Percentiles rank a stretch among this genome's conserved stretches.
Evolutionary conservation across 2,797 vertebrate species (phyloP).

Genomic region (Coregonus sp.): DNA sequence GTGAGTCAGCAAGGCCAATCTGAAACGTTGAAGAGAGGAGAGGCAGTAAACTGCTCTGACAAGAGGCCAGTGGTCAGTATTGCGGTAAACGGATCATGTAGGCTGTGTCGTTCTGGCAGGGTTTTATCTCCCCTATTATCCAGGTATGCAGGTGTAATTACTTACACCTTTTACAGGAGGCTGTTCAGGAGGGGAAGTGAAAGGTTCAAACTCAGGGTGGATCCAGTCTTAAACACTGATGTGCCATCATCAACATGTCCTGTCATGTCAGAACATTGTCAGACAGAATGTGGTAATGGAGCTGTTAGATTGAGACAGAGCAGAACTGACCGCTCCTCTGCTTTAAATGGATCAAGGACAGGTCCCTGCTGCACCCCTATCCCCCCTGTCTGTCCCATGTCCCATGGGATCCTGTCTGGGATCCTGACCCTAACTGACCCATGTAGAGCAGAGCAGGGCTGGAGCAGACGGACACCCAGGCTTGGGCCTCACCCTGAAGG

Average conservation of each 20-base stretch:
- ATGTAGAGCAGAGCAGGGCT: not conserved
- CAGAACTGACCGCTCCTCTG: conserved; percentile 24
- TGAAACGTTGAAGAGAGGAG: not conserved
- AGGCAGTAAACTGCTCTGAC: not conserved
- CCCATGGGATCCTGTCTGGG: conserved; percentile 12
- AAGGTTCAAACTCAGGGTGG: not conserved
- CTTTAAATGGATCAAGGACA: conserved; percentile 15
- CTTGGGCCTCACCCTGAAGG: not conserved
- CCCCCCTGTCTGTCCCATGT: not conserved
- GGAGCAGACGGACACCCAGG: not conserved
- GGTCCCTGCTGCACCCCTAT: not conserved
- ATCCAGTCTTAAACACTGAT: not conserved
- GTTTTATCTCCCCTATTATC: not conserved
- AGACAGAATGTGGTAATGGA: conserved; percentile 31
- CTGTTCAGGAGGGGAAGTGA: not conserved
- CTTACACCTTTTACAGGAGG: not conserved
- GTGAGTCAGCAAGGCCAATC: conserved; percentile 5
- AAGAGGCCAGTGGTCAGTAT: conserved; percentile 1
- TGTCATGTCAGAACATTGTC: conserved; percentile 21
- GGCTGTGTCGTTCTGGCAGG: not conserved
- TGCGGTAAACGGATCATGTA: not conserved
- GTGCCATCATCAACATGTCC: conserved; percentile 11
- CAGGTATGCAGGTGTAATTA: not conserved
- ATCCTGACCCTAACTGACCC: conserved; percentile 1
- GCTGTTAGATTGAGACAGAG: conserved; percentile 22